Percentiles rank a stretch among this genome's conserved stretches.
Evolutionary conservation across 2,888 invertebrate genomes (phyloP).

Genomic region (Lottia scabra): DNA sequence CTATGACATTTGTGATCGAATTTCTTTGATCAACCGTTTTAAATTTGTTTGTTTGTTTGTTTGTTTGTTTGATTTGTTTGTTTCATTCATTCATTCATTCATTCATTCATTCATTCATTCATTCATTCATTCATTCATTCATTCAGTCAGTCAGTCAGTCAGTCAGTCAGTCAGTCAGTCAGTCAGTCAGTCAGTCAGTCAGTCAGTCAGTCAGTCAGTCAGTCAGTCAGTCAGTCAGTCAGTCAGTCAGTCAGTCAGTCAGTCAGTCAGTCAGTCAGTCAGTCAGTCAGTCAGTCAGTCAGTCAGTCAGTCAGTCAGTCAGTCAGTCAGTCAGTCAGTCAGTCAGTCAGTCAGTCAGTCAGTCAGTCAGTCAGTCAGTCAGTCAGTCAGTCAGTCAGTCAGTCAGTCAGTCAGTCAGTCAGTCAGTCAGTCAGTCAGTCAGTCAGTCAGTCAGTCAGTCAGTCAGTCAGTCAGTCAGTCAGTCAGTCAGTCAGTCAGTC

Average conservation of each 20-base stretch:
- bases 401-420: too few relatives aligned
- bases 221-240: background rate
- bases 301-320: background rate
- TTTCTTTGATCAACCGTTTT: too few relatives aligned
- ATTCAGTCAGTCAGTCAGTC: background rate
- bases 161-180: background rate
- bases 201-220: background rate
- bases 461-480: conserved; percentile 3
- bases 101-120: background rate
- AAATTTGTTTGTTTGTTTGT: too few relatives aligned
- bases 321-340: background rate
- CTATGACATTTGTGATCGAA: too few relatives aligned
- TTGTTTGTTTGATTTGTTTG: too few relatives aligned
- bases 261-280: too few relatives aligned
- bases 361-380: background rate
- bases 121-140: conserved; percentile 1
- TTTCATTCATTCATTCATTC: background rate
- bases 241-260: too few relatives aligned
- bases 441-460: background rate
- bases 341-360: background rate
- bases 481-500: background rate
- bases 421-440: background rate
- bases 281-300: background rate
- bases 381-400: too few relatives aligned
- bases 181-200: background rate